Base-by-base conservation (phyloP, 1,140 invertebrate genomes). In the Pseudomyrmex gracilis region DNA sequence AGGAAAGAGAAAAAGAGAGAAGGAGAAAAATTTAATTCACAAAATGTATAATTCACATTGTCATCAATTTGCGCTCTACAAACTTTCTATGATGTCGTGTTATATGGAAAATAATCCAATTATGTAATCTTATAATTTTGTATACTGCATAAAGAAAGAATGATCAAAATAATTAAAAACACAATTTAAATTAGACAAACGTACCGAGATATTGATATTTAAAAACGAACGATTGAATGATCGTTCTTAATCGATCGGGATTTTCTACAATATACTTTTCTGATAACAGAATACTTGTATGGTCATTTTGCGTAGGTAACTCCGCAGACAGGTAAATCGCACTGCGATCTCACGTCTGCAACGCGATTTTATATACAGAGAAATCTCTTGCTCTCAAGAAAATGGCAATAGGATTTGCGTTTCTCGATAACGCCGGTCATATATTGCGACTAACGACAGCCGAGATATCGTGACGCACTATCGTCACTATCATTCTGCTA, bases 391-490 rank as follows among this genome's bases (percentile, higher is more conserved):
- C 5, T 24, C 22, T n/a, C 0, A 13, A 45, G 1, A 22, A 13
- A 58, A 45, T 24, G 57, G 47, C 12, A 68, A 70, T 47, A 43
- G 64, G 53, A 70, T 70, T 70, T 80, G 34, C 64, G 51, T n/a
- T 17, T 67, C 51, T 67, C 67, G 85, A 80, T 74, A 86, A 83
- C 51, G 15, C 0, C 17, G 57, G 49, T 22, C 63, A 10, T 87
- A 87, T 80, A 87, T 87, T 17, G 24, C 47, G 22, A 13, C 20
- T 13, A 66, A 67, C 67, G 80, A 84, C 80, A 80, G 22, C 7
- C 53, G 60, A 87, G 85, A 87, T 87, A 78, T 12, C 63, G 58
- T 34, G 57, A 61, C 10, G 15, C 61, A 73, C 64, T 87, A 84
- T 73, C 66, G 51, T 70, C 49, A 55, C 51, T 80, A 49, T 58